Base-by-base conservation (phyloP, 2,113 vertebrate genomes). In the Dinomys branickii region DNA sequence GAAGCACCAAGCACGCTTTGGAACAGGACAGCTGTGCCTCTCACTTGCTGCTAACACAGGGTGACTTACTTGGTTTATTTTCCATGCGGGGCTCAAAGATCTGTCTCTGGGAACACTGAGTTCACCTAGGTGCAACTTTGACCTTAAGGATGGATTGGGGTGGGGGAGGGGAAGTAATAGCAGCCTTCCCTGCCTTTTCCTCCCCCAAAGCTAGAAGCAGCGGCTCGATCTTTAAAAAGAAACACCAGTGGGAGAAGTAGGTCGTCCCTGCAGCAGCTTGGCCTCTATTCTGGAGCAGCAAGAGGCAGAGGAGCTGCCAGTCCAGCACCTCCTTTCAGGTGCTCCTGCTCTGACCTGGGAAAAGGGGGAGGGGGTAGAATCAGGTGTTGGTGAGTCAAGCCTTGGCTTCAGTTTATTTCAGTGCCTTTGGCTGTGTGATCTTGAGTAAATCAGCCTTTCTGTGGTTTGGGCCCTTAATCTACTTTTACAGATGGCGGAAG, bases 181-280 rank as follows among this genome's bases (percentile, higher is more conserved):
- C 89, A 52, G 4, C 44, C 24, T 52, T 19, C 35, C n/a, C 52
- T 77, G 50, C 41, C 38, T 78, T 44, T 35, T 94, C 77, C n/a
- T 90, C 56, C 28, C 16, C 33, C 20, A 58, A 93, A 96, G 91
- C 89, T 56, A 84, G 50, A 13, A 63, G 52, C 54, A 84, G 59
- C 28, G 9, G 0, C 77, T 93, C 94, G 95, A 85, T 94, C 94
- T 97, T 97, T 92, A 94, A 95, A 96, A 97, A 96, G 86, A 86
- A 91, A 88, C 44, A 50, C 5, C 63, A 90, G 83, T 77, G 50
- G 84, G 94, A 93, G 87, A 97, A 97, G 81, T 96, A 97, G 97
- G 97, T 97, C 81, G 7, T 35, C 41, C 26, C 67, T 88, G 82
- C 54, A 58, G 91, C 50, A 84, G 86, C 84, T 93, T 38, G 67